A percentile compares a stretch with the other conserved stretches of the same genome.
Conservation (phyloP, 2,888 invertebrate species). For the Gastrophysa polygoni region DNA sequence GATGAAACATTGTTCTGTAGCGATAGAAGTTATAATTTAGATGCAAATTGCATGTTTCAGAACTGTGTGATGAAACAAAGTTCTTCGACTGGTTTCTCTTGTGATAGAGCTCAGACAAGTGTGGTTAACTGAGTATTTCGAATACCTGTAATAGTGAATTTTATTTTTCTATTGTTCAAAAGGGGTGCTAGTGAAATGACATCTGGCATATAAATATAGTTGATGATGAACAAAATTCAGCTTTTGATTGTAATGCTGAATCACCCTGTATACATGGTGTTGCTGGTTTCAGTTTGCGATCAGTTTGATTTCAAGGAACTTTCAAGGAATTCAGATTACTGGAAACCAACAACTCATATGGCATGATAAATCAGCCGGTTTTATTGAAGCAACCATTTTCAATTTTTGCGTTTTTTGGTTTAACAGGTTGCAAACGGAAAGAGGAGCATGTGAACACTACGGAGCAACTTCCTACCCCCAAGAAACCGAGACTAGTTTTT, state of each 20-base stretch:
- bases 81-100: too few relatives aligned
- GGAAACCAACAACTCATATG: neutral
- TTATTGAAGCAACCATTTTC: neutral
- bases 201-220: too few relatives aligned
- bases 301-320: neutral
- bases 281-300: neutral
- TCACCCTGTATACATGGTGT: neutral
- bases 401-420: conserved; percentile 3
- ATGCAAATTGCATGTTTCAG: too few relatives aligned
- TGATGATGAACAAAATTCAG: neutral
- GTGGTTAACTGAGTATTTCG: too few relatives aligned
- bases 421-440: conserved; percentile 91
- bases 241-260: neutral
- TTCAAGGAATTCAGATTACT: too few relatives aligned
- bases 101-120: too few relatives aligned
- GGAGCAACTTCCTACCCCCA: conserved; percentile 90
- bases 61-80: too few relatives aligned
- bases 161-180: too few relatives aligned
- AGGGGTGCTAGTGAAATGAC: too few relatives aligned
- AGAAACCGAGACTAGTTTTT: conserved; percentile 99
- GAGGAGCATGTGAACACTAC: conserved; percentile 81
- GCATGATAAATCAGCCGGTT: neutral
- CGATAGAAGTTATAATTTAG: too few relatives aligned
- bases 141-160: too few relatives aligned
- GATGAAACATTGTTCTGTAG: too few relatives aligned